Base-by-base conservation (phyloP, 2,113 vertebrate species). In the Varanus komodoensis region DNA sequence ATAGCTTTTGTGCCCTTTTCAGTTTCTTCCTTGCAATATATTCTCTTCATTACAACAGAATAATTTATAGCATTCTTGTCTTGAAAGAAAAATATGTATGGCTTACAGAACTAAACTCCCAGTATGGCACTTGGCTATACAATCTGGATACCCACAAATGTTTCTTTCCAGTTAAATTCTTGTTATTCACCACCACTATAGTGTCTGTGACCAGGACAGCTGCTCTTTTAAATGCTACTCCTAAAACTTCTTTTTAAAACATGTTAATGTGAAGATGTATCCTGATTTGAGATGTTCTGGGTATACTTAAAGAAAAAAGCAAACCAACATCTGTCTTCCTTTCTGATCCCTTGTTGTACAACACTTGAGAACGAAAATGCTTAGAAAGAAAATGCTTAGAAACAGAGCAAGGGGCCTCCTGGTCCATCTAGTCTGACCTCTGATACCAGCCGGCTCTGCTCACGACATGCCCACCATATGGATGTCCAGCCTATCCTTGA, bases 1-100 rank as follows among this genome's bases (percentile, higher is more conserved):
- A 44, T 11, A 68, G 11, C 86, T 14, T 29, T 88, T 11, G 0
- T 32, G 25, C 68, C 86, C 29, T 4, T 0, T 87, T 95, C 86
- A 87, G 92, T 80, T 67, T 0, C 8, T 73, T 78, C 64, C 29
- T 74, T 86, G 73, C n/a, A 77, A 29, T 44, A 88, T 77, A 91
- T 90, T 91, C 68, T 84, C 27, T 90, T 80, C 34, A 48, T 92
- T 82, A 69, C 67, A 94, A 92, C 44, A 25, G 11, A 71, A 82
- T 88, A 93, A 67, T 50, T 82, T 9, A 57, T n/a, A 6, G 27
- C 11, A 48, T 64, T 67, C 34, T 71, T 74, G 29, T 34, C 29
- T 48, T 73, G 34, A 25, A 21, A 48, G 38, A 92, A 78, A 69
- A 44, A 29, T 85, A 57, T 67, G 57, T 1, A 80, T 50, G 2